Evolutionary conservation across 2,888 invertebrate genomes (phyloP).

Genomic region (Heteromyza rotundicornis): DNA sequence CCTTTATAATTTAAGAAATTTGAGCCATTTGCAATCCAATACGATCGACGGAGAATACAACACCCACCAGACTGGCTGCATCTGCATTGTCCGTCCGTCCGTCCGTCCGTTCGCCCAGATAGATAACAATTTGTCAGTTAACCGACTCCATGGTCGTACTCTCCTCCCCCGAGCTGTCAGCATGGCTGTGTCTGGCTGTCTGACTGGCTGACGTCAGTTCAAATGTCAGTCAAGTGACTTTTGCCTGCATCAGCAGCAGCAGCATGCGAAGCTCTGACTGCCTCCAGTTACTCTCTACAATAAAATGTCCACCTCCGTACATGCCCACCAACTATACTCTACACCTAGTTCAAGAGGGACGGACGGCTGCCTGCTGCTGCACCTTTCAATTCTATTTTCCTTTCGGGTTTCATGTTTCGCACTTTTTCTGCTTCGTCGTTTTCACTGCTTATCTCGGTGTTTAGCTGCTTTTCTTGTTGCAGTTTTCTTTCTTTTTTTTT

Average conservation of each 20-base stretch:
- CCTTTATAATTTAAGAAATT: too few relatives aligned
- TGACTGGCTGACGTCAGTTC: not conserved
- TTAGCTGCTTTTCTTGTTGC: not conserved
- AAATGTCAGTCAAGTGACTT: constrained; percentile 4
- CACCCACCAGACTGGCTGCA: too few relatives aligned
- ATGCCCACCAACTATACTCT: too few relatives aligned
- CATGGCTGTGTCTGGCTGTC: not conserved
- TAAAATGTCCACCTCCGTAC: too few relatives aligned
- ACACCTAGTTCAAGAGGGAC: too few relatives aligned
- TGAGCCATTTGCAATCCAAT: too few relatives aligned
- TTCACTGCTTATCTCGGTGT: not conserved
- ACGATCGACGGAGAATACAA: too few relatives aligned
- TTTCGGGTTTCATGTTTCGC: constrained; percentile 3
- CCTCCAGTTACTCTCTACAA: not conserved
- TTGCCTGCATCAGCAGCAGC: not conserved
- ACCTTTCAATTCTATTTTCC: not conserved
- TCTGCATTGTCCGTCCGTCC: not conserved
- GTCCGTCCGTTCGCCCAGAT: too few relatives aligned
- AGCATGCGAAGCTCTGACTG: not conserved
- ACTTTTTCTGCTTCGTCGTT: not conserved
- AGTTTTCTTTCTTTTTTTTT: too few relatives aligned
- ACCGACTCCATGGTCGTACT: not conserved
- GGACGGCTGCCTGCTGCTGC: too few relatives aligned
- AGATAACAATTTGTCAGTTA: not conserved
- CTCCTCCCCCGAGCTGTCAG: not conserved